phyloP scores from a whole-genome alignment of 2,888 invertebrate species.

The Kuschelorhynchus macadamiae region DNA sequence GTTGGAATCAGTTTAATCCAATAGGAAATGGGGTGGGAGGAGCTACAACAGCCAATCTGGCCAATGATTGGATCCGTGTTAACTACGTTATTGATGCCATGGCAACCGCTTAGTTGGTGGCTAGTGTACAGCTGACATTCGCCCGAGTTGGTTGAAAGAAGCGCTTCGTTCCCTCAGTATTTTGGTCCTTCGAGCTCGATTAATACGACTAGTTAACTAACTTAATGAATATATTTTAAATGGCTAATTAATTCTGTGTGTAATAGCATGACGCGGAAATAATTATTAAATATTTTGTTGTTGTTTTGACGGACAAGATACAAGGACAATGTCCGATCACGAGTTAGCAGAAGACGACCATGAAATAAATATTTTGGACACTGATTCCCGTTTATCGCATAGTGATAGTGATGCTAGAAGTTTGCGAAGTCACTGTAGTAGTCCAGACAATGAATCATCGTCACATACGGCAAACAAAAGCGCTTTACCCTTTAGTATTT shows the following conservation, averaged over 20 bases:
- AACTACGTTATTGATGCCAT: constrained; percentile 66
- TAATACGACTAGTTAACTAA: constrained; percentile 9
- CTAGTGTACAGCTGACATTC: constrained; percentile 63
- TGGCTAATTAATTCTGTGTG: constrained; percentile 7
- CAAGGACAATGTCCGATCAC: constrained; percentile 64
- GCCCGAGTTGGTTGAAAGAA: constrained; percentile 55
- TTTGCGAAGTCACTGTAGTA: constrained; percentile 66
- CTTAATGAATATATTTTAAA: constrained; percentile 12
- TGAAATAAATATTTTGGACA: constrained; percentile 78
- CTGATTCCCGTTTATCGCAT: constrained; percentile 75
- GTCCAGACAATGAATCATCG: constrained; percentile 68
- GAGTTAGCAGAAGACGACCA: constrained; percentile 72
- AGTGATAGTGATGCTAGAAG: constrained; percentile 75
- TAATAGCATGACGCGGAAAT: not conserved
- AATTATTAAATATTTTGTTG: not conserved
- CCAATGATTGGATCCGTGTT: constrained; percentile 65
- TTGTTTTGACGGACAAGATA: not conserved
- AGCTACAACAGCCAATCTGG: constrained; percentile 63
- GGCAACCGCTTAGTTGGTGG: constrained; percentile 65
- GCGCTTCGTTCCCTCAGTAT: constrained; percentile 48
- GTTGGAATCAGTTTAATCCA: constrained; percentile 69
- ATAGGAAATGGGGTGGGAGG: constrained; percentile 67
- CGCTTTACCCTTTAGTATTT: constrained; percentile 85
- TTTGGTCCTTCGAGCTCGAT: constrained; percentile 29
- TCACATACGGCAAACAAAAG: constrained; percentile 70